Conservation (phyloP, 2,888 invertebrate species). For the Thecophora atra region DNA sequence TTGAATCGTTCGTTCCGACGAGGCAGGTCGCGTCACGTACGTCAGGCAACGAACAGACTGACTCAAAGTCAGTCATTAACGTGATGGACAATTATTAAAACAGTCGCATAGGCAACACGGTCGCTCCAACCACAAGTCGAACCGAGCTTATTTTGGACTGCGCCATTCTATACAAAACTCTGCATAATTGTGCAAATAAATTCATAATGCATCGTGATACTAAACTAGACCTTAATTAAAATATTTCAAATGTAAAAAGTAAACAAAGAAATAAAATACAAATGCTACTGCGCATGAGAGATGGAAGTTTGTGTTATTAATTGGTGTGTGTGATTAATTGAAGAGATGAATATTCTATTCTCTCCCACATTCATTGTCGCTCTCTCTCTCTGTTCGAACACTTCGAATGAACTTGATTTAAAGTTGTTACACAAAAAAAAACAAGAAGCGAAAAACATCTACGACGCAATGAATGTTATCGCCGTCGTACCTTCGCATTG, state of each 20-base stretch:
- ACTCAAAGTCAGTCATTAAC: constrained; percentile 1
- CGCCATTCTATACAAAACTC: constrained; percentile 5
- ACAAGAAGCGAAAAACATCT: too few relatives aligned
- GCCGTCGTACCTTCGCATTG: too few relatives aligned
- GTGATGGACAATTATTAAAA: background rate
- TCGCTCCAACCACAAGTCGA: background rate
- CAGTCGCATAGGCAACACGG: background rate
- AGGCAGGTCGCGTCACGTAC: constrained; percentile 25
- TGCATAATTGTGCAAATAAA: background rate
- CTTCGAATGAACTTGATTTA: too few relatives aligned
- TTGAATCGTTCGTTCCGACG: background rate
- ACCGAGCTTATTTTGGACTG: constrained; percentile 10
- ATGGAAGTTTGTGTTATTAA: too few relatives aligned
- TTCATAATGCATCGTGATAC: constrained; percentile 5
- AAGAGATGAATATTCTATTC: background rate
- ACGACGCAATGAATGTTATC: too few relatives aligned
- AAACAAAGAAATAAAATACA: background rate
- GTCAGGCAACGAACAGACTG: background rate
- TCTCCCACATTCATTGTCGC: background rate
- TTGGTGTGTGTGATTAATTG: too few relatives aligned
- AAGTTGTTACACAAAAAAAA: too few relatives aligned
- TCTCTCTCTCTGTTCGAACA: background rate
- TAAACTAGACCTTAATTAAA: constrained; percentile 11
- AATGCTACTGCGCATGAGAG: background rate
- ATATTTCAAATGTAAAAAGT: background rate